Evolutionary conservation across 2,113 vertebrate genomes (phyloP).

Genomic region (Cyprinodon variegatus): DNA sequence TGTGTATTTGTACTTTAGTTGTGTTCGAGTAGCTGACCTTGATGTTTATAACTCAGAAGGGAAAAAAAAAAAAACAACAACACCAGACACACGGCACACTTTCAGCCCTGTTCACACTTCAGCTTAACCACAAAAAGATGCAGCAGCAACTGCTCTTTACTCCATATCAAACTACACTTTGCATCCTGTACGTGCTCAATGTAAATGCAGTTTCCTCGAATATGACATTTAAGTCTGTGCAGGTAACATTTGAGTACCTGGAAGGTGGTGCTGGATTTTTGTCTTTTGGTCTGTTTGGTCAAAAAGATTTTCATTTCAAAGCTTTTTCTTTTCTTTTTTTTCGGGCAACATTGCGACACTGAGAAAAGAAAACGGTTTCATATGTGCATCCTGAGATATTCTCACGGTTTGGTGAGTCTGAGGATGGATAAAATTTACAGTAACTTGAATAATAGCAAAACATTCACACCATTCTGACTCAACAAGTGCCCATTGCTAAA

Average conservation of each 20-base stretch:
- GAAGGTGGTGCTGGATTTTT: conserved; percentile 8
- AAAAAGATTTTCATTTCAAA: conserved; percentile 34
- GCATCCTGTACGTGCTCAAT: conserved; percentile 46
- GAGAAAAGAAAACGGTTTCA: conserved; percentile 39
- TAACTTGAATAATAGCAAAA: conserved; percentile 85
- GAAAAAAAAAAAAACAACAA: conserved; percentile 1
- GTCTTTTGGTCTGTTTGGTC: conserved; percentile 10
- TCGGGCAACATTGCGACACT: background rate
- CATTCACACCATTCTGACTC: conserved; percentile 83
- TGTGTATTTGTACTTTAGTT: conserved; percentile 12
- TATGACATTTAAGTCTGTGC: conserved; percentile 62
- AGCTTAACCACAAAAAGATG: conserved; percentile 45
- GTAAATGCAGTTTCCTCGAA: conserved; percentile 56
- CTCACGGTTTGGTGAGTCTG: conserved; percentile 47
- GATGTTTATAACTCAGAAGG: conserved; percentile 46
- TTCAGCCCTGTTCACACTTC: conserved; percentile 38
- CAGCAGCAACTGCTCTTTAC: conserved; percentile 26
- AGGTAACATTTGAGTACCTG: conserved; percentile 8
- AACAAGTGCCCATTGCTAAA: conserved; percentile 78
- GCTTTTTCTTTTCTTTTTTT: background rate
- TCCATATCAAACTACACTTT: conserved; percentile 39
- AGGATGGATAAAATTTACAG: conserved; percentile 74
- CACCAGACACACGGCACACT: conserved; percentile 26
- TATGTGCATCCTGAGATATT: conserved; percentile 36
- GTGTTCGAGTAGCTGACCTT: conserved; percentile 45